Evolutionary conservation across 1,140 invertebrate species (phyloP), one percentile per base, ranked within the genome.

Genomic region (Lutraria rhynchaena): DNA sequence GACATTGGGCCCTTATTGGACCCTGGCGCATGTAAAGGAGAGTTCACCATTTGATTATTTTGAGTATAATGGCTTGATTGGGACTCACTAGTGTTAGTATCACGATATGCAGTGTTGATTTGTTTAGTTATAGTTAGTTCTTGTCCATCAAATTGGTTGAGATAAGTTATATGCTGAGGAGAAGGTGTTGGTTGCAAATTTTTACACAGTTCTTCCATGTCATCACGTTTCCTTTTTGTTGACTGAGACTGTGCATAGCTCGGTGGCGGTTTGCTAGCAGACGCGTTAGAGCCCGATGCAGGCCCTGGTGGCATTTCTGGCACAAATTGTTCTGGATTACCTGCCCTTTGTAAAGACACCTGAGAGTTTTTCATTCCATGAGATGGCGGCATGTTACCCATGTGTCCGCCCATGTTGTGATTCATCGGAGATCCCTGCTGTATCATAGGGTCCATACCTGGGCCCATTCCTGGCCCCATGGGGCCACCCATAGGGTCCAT

Each of bases 61-160:
- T 77, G 61, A 82, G 73, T 69, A 77, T 80, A 76, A 74, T 81
- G 81, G 80, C 44, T 75, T 57, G 74, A 53, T 41, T 86, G 82
- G 60, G 76, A 76, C 70, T 87, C 83, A 60, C 58, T 74, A 49
- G 80, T 74, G 67, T 71, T 85, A 27, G 86, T 83, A 75, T 91
- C 91, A 82, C 89, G 90, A 88, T 91, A 92, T 65, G 91, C 91
- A 61, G 90, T 83, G 92, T 99, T 99, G 22, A 97, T 96, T 93
- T 98, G 97, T 92, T 98, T 98, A 91, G 98, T 97, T 93, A 98
- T 99, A 70, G 97, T 98, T 83, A 98, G 93, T 93, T 99, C 98
- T 94, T 99, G 97, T 58, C 97, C 97, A 94, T 98, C 97, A 93
- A 98, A 98, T 78, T 97, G 95, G 94, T 97, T 98, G 81, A 98